These are phyloP conservation scores for Drosophila planitibia DNA, from an alignment of 2,888 invertebrate genomes.

Conservation along the genomic window DNA sequence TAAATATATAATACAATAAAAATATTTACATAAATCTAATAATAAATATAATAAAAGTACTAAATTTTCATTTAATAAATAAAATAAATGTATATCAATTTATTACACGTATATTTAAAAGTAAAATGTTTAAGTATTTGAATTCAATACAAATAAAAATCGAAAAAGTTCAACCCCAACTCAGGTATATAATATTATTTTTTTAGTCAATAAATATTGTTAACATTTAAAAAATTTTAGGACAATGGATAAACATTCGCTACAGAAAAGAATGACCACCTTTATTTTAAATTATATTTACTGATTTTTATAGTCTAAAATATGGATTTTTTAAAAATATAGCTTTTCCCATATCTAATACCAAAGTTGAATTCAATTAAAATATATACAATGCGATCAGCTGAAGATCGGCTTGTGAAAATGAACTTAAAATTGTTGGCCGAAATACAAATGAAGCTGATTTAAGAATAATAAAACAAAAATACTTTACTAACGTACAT, in stretches of 20 bases:
- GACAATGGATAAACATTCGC: rapidly evolving
- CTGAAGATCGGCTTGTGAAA: neutral
- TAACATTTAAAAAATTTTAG: too few relatives aligned
- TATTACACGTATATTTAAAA: neutral
- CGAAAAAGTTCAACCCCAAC: neutral
- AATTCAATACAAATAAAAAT: neutral
- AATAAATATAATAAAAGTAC: neutral
- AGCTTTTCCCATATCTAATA: neutral
- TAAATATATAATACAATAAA: neutral
- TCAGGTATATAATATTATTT: neutral
- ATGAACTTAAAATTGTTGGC: neutral
- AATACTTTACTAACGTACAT: rapidly evolving
- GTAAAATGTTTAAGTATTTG: neutral
- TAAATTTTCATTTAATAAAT: neutral
- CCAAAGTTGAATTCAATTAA: neutral
- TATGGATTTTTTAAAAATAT: neutral
- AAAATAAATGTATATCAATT: neutral
- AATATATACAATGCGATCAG: neutral
- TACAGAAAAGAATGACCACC: neutral
- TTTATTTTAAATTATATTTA: neutral
- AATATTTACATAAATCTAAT: neutral
- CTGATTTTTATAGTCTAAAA: neutral
- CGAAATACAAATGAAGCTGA: neutral
- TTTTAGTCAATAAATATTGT: neutral
- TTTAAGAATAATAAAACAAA: neutral